Base-by-base conservation (phyloP, 2,113 vertebrate genomes). In the Neodontobutis hainanensis region DNA sequence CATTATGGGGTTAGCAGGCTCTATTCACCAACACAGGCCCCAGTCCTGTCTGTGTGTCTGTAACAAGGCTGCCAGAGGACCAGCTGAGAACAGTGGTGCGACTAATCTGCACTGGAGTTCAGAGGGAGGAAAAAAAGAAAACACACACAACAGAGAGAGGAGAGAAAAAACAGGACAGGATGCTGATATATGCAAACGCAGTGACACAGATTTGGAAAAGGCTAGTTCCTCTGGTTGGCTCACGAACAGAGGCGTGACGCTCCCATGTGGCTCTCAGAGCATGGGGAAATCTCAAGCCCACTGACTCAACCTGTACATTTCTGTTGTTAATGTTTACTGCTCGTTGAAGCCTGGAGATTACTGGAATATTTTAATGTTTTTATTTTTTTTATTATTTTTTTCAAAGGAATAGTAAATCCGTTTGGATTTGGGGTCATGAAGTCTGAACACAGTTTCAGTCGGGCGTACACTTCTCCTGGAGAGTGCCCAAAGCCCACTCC, bases 281-380 rank as follows among this genome's bases (percentile, higher is more conserved):
- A 68, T 78, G 85, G 85, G 87, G 89, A 73, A 92, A 94, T 87
- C 92, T 94, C 94, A 93, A 92, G 94, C 92, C 94, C 93, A 90
- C 93, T 94, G 94, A 94, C 94, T 94, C 94, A 94, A 95, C 94
- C 92, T 97, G 95, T 97, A 97, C 94, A 95, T 96, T 97, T 96
- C 93, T 94, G 95, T 96, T 96, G 94, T 96, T 95, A 95, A 96
- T 97, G 96, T 98, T 97, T 97, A 97, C 96, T 95, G 95, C 94
- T 94, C 80, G 89, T 94, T 92, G 92, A 94, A 96, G 96, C 95
- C 96, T 97, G 96, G 95, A 97, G 94, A 96, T 95, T 95, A 96
- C 96, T 97, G 96, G 96, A 98, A 94, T 92, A 92, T 91, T 94
- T 66, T 67, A 77, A 77, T 70, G 70, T 70, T 45, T 68, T 71